Evolutionary conservation across 2,888 invertebrate species (phyloP), one percentile per base, ranked within the genome.

Genomic region (Acleris laterana): DNA sequence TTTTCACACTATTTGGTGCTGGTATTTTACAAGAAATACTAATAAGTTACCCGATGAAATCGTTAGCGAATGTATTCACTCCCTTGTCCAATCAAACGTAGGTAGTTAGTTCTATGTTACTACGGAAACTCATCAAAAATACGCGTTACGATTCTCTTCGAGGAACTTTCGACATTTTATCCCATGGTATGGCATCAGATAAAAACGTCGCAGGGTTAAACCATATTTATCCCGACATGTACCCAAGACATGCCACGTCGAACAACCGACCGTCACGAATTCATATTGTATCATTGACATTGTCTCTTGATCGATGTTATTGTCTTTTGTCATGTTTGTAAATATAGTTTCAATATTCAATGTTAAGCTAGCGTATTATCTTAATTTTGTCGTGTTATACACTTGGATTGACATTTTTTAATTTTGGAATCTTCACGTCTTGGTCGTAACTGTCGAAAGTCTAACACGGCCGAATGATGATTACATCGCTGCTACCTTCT

Each of bases 221-320:
- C 86, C 80, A 87, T 86, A 87, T 87, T 86, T 87, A 87, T 87
- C 86, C 84, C 81, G 72, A 73, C 74, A 86, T 79, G 79, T 78
- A 74, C 68, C 68, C 62, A 64, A 63, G 71, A 69, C 87, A 86
- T 81, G 87, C 77, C 71, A 85, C 69, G 71, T 67, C 68, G 77
- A 75, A 55, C 20, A 55, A 17, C 55, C 63, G 71, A 75, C 76
- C 75, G 74, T 77, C 51, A 57, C 46, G 46, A 57, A 58, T 16
- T 20, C 22, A 20, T 65, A 55, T 56, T 61, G 57, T 58, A 63
- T 57, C 66, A 62, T 66, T 66, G 62, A 66, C 62, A 66, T 66
- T 62, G 66, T 57, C 51, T 61, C 22, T 55, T 61, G 65, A 62
- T 66, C 61, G 62, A 66, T 62, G 32, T 25, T 9, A 38, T 28